These are phyloP conservation scores for Drosophila mauritiana DNA, from an alignment of 1,140 invertebrate species.

Conservation along the genomic window DNA sequence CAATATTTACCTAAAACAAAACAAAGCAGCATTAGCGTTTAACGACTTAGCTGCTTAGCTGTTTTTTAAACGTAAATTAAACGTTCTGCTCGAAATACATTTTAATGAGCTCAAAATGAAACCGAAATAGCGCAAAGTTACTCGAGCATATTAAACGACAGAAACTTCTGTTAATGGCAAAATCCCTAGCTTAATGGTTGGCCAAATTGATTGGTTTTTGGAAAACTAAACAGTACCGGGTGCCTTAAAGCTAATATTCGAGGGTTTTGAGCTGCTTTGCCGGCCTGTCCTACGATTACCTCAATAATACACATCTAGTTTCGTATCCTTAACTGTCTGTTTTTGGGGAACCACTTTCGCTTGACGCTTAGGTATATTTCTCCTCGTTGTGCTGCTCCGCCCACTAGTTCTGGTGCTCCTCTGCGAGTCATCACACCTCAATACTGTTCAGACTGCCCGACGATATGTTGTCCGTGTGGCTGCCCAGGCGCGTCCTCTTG, in stretches of 20 bases:
- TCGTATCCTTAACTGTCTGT: constrained; percentile 4
- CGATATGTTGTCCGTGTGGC: constrained; percentile 83
- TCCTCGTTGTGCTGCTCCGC: not conserved
- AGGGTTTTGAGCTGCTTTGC: constrained; percentile 4
- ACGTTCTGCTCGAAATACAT: not conserved
- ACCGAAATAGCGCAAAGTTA: constrained; percentile 5
- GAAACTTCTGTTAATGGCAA: not conserved
- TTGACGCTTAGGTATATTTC: constrained; percentile 1
- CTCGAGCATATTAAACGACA: not conserved
- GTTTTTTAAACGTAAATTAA: not conserved
- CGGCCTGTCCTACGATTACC: constrained; percentile 28
- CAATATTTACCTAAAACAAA: not conserved
- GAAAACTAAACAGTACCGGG: constrained; percentile 7
- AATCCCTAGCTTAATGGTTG: not conserved
- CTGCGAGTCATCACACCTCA: constrained; percentile 66
- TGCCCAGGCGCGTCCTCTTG: constrained; percentile 79
- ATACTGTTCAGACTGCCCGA: constrained; percentile 84
- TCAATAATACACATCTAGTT: constrained; percentile 23
- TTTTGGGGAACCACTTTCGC: not conserved
- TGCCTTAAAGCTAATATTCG: constrained; percentile 1
- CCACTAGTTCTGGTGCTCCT: not conserved
- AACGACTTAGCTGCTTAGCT: constrained; percentile 1
- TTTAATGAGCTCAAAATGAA: not conserved
- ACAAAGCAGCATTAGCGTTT: not conserved
- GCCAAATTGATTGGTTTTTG: not conserved